Base-by-base conservation (phyloP, 2,113 vertebrate genomes). In the Sprattus sprattus region DNA sequence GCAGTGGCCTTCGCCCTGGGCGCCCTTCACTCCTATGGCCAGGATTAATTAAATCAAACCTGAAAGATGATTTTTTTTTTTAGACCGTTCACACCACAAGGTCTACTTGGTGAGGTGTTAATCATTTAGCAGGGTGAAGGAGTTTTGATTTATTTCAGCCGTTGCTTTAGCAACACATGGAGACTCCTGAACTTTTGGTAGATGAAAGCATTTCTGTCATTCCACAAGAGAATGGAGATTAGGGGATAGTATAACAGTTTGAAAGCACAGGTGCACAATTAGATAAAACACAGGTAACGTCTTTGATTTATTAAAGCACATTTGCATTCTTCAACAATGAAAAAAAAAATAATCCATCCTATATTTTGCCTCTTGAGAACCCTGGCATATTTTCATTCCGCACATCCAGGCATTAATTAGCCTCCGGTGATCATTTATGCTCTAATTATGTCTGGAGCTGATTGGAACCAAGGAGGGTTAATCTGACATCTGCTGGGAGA, bases 1-100 rank as follows among this genome's bases (percentile, higher is more conserved):
- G 88, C 78, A 52, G 87, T 90, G 86, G 39, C 87, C 84, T 88
- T 78, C 86, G 90, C 91, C 89, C 89, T 71, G 81, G 86, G 88
- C 82, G 85, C 85, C 90, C 91, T 90, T 92, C 90, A 87, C 78
- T 83, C 85, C 60, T 87, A 87, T 83, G 85, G 89, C 83, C 75
- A 47, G 60, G 84, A 86, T 88, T 87, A 89, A 89, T 89, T 88
- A 88, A 88, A 90, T 87, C 82, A 88, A 85, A 89, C 83, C 84
- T 84, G 85, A 90, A 75, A 89, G 80, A 78, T 64, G 25, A 47
- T 85, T 81, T 39, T 39, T 39, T 39, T 39, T 20, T 83, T 67
- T 9, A 49, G 45, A 64, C 45, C 45, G 84, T 85, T 67, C 39
- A 57, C 25, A 64, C 13, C 25, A 32, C 71, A 78, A 57, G 71